These are phyloP conservation scores for Linnaemya vulpina DNA, from an alignment of 2,888 invertebrate genomes.

Conservation along the genomic window DNA sequence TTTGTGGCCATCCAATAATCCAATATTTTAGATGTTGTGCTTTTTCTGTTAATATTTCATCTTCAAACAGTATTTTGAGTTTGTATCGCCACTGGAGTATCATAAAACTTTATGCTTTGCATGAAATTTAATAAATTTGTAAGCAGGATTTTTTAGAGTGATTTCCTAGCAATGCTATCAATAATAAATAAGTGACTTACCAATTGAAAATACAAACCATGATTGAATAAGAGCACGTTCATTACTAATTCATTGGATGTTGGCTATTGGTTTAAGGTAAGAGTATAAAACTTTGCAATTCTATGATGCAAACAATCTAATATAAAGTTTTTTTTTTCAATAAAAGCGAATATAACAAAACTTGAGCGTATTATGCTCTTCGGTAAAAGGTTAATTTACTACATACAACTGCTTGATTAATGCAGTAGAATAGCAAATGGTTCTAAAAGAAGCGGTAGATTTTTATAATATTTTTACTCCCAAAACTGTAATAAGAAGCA, in stretches of 20 bases:
- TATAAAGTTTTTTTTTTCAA: not conserved
- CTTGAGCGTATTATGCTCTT: not conserved
- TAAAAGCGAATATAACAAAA: not conserved
- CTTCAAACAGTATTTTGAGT: not conserved
- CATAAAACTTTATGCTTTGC: slow-evolving; percentile 59
- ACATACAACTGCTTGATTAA: not conserved
- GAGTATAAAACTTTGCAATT: not conserved
- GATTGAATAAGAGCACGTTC: slow-evolving; percentile 26
- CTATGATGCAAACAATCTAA: not conserved
- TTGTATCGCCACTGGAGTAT: slow-evolving; percentile 23
- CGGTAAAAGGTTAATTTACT: not conserved
- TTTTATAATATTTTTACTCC: not conserved
- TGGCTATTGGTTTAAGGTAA: not conserved
- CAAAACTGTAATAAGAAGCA: too few species aligned
- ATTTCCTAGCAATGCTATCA: slow-evolving; percentile 34
- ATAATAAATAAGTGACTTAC: slow-evolving; percentile 51
- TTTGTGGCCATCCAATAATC: slow-evolving; percentile 47
- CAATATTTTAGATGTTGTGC: slow-evolving; percentile 37
- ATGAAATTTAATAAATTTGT: slow-evolving; percentile 68
- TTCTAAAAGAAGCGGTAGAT: not conserved
- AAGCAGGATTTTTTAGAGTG: slow-evolving; percentile 29
- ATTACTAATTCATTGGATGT: not conserved
- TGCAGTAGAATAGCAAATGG: not conserved
- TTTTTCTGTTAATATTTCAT: slow-evolving; percentile 1
- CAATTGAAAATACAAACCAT: slow-evolving; percentile 46